phyloP scores from a whole-genome alignment of 2,888 invertebrate genomes.

The Drosophila bunnanda region DNA sequence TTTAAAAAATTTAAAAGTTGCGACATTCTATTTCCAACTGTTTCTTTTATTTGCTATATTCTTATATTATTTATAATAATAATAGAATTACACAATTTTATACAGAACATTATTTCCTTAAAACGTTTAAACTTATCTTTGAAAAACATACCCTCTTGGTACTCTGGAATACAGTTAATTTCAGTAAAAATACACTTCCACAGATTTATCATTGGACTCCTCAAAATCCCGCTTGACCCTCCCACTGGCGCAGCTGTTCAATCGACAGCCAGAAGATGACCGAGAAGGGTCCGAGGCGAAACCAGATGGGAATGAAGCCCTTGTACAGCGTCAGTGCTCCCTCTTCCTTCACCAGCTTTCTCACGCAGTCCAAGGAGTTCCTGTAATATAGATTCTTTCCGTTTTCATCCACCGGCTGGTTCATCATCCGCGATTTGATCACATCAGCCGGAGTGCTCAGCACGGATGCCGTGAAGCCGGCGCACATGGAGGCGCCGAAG shows the following conservation, averaged over 20 bases:
- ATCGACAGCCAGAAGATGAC: slow-evolving; percentile 95
- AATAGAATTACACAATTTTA: neutral
- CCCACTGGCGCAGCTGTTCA: slow-evolving; percentile 89
- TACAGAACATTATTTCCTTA: neutral
- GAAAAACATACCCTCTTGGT: no score
- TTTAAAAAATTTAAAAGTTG: no score
- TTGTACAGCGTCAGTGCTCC: slow-evolving; percentile 93
- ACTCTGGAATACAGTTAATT: neutral
- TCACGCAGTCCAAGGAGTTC: slow-evolving; percentile 92
- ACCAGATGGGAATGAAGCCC: slow-evolving; percentile 95
- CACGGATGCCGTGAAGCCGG: slow-evolving; percentile 53
- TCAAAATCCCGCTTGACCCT: slow-evolving; percentile 85
- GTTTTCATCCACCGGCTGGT: slow-evolving; percentile 86
- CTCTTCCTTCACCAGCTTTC: slow-evolving; percentile 92
- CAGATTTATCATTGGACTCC: neutral
- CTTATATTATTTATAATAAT: no score
- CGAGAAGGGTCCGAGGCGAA: slow-evolving; percentile 96
- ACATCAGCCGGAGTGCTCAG: slow-evolving; percentile 64
- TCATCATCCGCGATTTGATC: slow-evolving; percentile 62
- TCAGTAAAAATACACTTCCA: neutral
- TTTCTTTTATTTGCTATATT: no score
- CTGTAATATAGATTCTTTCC: slow-evolving; percentile 87
- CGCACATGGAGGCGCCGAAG: slow-evolving; percentile 49
- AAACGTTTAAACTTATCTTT: no score
- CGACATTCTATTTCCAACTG: no score